Conservation (phyloP, 2,797 vertebrate genomes). For the Scolopax bukidnonensis region DNA sequence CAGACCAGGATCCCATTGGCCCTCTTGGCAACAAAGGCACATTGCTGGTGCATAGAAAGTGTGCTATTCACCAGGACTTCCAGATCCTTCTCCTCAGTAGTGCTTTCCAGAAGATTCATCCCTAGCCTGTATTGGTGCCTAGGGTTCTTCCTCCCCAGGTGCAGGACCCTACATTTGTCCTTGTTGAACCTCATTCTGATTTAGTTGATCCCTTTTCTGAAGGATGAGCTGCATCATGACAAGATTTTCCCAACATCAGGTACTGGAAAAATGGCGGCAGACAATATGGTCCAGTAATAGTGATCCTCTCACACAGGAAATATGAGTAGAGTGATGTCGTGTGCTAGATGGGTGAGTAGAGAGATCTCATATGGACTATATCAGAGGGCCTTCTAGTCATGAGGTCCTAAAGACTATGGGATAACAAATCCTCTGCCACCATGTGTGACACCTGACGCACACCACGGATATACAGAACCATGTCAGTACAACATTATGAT, state of each 20-base stretch:
- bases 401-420: neutral
- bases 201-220: neutral
- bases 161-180: too few relatives aligned
- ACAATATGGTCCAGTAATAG: neutral
- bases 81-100: too few relatives aligned
- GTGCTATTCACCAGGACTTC: too few relatives aligned
- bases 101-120: too few relatives aligned
- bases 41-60: too few relatives aligned
- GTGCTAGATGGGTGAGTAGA: neutral
- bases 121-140: too few relatives aligned
- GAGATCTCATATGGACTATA: neutral
- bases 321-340: neutral
- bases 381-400: neutral
- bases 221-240: neutral
- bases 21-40: too few relatives aligned
- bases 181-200: neutral
- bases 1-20: too few relatives aligned
- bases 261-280: neutral
- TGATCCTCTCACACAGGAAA: rapidly evolving
- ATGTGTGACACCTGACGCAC: neutral
- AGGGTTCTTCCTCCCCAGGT: too few relatives aligned
- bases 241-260: neutral
- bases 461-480: too few relatives aligned
- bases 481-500: rapidly evolving
- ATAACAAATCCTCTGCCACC: neutral